phyloP scores from a whole-genome alignment of 2,113 vertebrate genomes.

The Etia nguti region DNA sequence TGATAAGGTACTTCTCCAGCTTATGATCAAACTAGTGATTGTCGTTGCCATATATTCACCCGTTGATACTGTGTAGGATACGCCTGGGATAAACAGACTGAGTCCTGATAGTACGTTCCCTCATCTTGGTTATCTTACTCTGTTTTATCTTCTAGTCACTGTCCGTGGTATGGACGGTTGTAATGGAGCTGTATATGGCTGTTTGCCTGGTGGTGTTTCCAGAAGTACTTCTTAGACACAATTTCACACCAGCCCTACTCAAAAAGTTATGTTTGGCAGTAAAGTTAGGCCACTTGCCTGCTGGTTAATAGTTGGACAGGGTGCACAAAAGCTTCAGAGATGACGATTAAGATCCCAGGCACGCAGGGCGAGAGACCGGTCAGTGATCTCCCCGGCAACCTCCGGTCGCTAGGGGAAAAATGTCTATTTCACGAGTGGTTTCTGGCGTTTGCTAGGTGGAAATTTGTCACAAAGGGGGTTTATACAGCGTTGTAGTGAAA shows the following conservation, averaged over 20 bases:
- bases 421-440: background rate
- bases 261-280: background rate
- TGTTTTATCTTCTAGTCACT: slow-evolving; percentile 39
- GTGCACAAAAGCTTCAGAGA: background rate
- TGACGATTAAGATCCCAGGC: background rate
- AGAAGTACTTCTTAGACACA: slow-evolving; percentile 16
- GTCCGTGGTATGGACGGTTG: slow-evolving; percentile 38
- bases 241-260: slow-evolving; percentile 34
- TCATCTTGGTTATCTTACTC: slow-evolving; percentile 41
- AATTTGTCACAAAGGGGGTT: background rate
- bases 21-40: slow-evolving; percentile 42
- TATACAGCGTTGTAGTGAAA: background rate
- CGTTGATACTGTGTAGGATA: slow-evolving; percentile 62
- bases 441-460: background rate
- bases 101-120: slow-evolving; percentile 29
- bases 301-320: background rate
- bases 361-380: background rate
- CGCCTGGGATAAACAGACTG: slow-evolving; percentile 24
- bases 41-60: slow-evolving; percentile 46
- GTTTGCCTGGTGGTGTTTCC: slow-evolving; percentile 34
- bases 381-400: background rate
- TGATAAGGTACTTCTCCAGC: slow-evolving; percentile 42
- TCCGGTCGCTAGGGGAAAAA: background rate
- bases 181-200: slow-evolving; percentile 35
- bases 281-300: background rate